Evolutionary conservation across 2,113 vertebrate genomes (phyloP), one percentile per base, ranked within the genome.

Genomic region (Chaetops frenatus): DNA sequence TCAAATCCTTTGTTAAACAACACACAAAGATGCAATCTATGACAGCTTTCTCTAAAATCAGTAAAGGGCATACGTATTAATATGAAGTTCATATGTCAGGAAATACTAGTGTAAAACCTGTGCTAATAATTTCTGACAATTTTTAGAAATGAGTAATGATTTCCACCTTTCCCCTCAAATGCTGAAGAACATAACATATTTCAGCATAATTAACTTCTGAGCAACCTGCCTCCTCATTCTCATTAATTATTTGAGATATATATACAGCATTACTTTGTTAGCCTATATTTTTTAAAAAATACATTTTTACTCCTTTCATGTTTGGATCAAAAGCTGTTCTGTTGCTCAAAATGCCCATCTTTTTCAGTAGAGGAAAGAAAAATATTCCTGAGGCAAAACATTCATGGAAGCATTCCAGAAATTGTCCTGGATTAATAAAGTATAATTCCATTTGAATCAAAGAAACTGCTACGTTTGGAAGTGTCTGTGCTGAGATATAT

Each of bases 121-220:
- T 36, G 17, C 15, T 66, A 73, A 7, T n/a, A 61, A 47, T 44
- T 87, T 90, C 15, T 38, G 29, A 6, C 10, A 72, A 42, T 42
- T 64, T 76, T 76, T 67, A 65, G 44, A 89, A 83, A 44, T 0
- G 3, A 45, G 9, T 24, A 40, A 36, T 70, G 1, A 29, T 44
- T 33, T 13, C 6, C 12, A 64, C 2, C 6, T 23, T 47, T 24
- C 10, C 1, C 2, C 1, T 11, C 5, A 66, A 66, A 71, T 66
- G 24, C 12, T 73, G 7, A 13, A 50, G 12, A 21, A 36, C 6
- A 12, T 8, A 73, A 51, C 8, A 48, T 28, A 69, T 48, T 6
- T 57, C 31, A 80, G 4, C 31, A 67, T 31, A 83, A 42, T 7
- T 45, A 7, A 6, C 7, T 20, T 85, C 28, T 40, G 45, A 70